These are phyloP conservation scores for Mamestra configurata DNA, from an alignment of 1,140 invertebrate genomes.

Conservation along the genomic window DNA sequence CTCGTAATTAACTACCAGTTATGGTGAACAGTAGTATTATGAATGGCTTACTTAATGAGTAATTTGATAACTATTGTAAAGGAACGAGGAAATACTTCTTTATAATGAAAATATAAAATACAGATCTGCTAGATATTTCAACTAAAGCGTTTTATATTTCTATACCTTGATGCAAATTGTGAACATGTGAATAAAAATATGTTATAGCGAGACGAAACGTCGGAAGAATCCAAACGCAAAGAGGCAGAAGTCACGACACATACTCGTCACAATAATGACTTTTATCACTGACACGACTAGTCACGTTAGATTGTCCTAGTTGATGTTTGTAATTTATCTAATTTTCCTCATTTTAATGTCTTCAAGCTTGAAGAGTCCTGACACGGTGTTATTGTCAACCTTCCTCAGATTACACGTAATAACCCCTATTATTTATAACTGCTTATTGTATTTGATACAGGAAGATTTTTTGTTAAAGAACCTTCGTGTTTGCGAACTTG, in stretches of 20 bases:
- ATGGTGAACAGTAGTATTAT: slow-evolving; percentile 27
- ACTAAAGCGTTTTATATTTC: slow-evolving; percentile 3
- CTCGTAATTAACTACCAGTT: slow-evolving; percentile 42
- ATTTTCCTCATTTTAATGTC: slow-evolving; percentile 60
- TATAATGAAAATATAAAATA: slow-evolving; percentile 26
- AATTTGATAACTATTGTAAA: slow-evolving; percentile 29
- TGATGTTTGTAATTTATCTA: slow-evolving; percentile 53
- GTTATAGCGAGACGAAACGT: slow-evolving; percentile 11
- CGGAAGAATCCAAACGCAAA: slow-evolving; percentile 7
- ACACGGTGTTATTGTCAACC: slow-evolving; percentile 56
- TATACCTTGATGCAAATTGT: slow-evolving; percentile 32
- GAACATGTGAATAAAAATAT: slow-evolving; percentile 21
- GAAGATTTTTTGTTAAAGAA: slow-evolving; percentile 75
- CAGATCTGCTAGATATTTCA: not conserved
- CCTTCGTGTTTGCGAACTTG: slow-evolving; percentile 59
- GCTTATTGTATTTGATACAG: slow-evolving; percentile 63
- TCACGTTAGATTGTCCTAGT: slow-evolving; percentile 49
- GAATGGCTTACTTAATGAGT: slow-evolving; percentile 32
- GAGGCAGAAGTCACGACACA: slow-evolving; percentile 38
- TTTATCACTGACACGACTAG: slow-evolving; percentile 35
- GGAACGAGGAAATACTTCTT: slow-evolving; percentile 26
- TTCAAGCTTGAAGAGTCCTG: slow-evolving; percentile 46
- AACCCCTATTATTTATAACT: slow-evolving; percentile 64
- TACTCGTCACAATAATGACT: slow-evolving; percentile 38
- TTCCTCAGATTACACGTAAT: slow-evolving; percentile 70